Conservation (phyloP, 1,140 invertebrate species). For the Epicauta chinensis region DNA sequence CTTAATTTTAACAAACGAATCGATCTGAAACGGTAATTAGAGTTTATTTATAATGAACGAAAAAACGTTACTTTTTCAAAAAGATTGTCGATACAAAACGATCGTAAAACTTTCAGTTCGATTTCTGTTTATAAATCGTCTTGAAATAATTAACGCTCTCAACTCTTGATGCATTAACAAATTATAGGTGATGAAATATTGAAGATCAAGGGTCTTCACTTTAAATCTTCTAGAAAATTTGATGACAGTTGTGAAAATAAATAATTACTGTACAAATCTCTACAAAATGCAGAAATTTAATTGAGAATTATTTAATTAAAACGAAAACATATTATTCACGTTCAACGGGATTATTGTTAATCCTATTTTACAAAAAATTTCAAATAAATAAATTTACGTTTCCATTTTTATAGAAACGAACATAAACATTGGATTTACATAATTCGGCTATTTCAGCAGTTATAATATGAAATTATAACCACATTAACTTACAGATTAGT, state of each 20-base stretch:
- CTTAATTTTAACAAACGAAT: too few species aligned
- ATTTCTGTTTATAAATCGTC: conserved; percentile 18
- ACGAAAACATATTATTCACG: too few species aligned
- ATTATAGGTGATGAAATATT: conserved; percentile 21
- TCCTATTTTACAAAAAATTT: too few species aligned
- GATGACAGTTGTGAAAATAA: too few species aligned
- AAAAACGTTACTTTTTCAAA: too few species aligned
- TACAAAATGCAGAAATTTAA: too few species aligned
- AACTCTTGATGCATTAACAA: conserved; percentile 14
- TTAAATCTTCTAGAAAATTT: conserved; percentile 17
- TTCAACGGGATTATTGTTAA: too few species aligned
- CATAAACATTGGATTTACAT: conserved; percentile 12
- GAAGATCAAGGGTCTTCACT: conserved; percentile 4
- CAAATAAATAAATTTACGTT: too few species aligned
- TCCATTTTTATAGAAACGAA: not conserved
- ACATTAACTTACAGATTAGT: not conserved
- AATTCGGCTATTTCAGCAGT: conserved; percentile 5
- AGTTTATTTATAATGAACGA: too few species aligned
- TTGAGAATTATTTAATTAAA: too few species aligned
- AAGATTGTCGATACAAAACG: not conserved
- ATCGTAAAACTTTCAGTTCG: conserved; percentile 18
- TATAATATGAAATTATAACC: not conserved
- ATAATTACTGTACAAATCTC: too few species aligned
- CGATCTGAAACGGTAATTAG: too few species aligned
- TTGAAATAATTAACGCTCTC: conserved; percentile 21